Base-by-base conservation (phyloP, 2,888 invertebrate genomes). In the Drosophila siamana region DNA sequence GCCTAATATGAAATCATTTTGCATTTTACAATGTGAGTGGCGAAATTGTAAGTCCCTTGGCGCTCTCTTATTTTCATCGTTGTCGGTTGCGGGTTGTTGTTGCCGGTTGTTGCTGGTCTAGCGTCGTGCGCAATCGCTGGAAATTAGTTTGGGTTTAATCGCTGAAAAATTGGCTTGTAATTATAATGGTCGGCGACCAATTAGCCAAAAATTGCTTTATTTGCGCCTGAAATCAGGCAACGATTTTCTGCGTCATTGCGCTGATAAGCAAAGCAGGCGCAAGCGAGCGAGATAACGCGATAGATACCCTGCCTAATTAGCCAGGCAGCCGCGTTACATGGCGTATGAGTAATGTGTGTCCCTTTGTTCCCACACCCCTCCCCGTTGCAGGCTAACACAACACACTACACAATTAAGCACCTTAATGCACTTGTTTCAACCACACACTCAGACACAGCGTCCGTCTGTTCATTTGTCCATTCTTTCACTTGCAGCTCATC, bases 1-100 rank as follows among this genome's bases (percentile, higher is more conserved):
- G 60, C 63, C 56, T 47, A 66, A 70, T 74, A 74, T 66, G 19
- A 69, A 84, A 70, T 83, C 60, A 78, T 80, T 84, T 77, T 52
- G 61, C 73, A 66, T 75, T 68, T 65, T 65, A 46, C 55, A 46
- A 28, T 56, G 51, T 24, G 26, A 26, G 22, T 26, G 7, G 4
- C 22, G 19, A 44, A 57, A 51, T 50, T 38, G 24, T 9, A 13
- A 55, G 11, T 44, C n/a, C 24, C 36, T 13, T 2, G 7, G 6
- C 13, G 36, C 4, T 5, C 7, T 1, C 36, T 36, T n/a, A n/a
- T n/a, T n/a, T n/a, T n/a, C n/a, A n/a, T n/a, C n/a, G n/a, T n/a
- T n/a, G n/a, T n/a, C n/a, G n/a, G n/a, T n/a, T n/a, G n/a, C n/a
- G n/a, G n/a, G n/a, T n/a, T 36, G 4, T 13, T 13, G 4, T 36